Evolutionary conservation across 1,140 invertebrate genomes (phyloP), one percentile per base, ranked within the genome.

Genomic region (Trichonephila inaurata): DNA sequence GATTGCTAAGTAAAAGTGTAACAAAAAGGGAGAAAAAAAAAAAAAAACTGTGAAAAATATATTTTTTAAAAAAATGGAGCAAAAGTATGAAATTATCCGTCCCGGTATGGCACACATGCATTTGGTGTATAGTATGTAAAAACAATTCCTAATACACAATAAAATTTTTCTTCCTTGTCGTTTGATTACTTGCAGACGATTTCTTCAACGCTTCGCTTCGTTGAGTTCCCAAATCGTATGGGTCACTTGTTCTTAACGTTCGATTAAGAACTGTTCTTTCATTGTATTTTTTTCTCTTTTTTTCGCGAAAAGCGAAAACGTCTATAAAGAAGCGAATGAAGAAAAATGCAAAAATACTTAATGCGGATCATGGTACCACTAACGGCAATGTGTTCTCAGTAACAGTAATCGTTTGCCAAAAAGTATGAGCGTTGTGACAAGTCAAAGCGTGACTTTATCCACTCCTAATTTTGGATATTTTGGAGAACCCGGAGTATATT

Each of bases 171-270:
- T 77, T 77, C 69, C 69, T 77, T 77, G 28, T 77, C 28, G 14
- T 14, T 77, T 77, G 69, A 77, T 77, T 77, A 77, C 69, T 72
- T 19, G 69, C 69, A 77, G 69, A 77, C 69, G 69, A 77, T 77
- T 77, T 28, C 24, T 18, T 33, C 12, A 18, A 12, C 18, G 16
- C 14, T 28, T 5, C 69, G 69, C 69, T 33, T 77, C 28, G 69
- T 33, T 77, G 69, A 18, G 16, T 62, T 18, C 28, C 3, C 16
- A 77, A 77, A 33, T 33, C 28, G 69, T 28, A 77, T 77, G 28
- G 28, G 69, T 77, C 69, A 77, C 69, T 77, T 33, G 69, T 77
- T 77, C 24, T 8, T 62, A 77, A 77, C 69, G 69, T 77, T 77
- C 69, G 28, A 77, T 33, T 40, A 77, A 77, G 69, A 77, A 77